A percentile compares a stretch with the other conserved stretches of the same genome.
Evolutionary conservation across 1,140 invertebrate genomes (phyloP).

Genomic region (Sycophila sp.): DNA sequence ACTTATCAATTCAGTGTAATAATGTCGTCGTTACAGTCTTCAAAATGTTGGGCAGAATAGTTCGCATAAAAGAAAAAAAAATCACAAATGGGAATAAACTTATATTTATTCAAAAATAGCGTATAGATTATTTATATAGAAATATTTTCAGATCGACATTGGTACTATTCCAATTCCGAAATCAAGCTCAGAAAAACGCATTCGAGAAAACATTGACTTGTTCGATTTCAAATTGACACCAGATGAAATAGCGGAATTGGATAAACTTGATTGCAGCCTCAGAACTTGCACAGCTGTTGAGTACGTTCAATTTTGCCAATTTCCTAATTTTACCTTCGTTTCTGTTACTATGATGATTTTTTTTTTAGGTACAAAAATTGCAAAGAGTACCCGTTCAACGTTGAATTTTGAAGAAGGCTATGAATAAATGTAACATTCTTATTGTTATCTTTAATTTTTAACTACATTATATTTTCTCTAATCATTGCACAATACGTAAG

Average conservation of each 20-base stretch:
- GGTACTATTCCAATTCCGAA: slow-evolving; percentile 75
- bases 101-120: no score
- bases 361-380: slow-evolving; percentile 61
- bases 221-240: slow-evolving; percentile 76
- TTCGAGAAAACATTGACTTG: slow-evolving; percentile 76
- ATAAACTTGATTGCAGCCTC: slow-evolving; percentile 70
- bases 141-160: slow-evolving; percentile 41
- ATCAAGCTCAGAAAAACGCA: slow-evolving; percentile 73
- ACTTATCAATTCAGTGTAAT: no score
- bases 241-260: slow-evolving; percentile 71
- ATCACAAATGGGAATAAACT: no score
- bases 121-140: no score
- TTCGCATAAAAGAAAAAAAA: no score
- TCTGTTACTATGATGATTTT: neutral
- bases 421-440: neutral
- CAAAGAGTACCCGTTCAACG: slow-evolving; percentile 72
- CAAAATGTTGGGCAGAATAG: no score
- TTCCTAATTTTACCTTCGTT: neutral
- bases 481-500: neutral
- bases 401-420: neutral
- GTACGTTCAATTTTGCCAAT: slow-evolving; percentile 48
- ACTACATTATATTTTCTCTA: neutral
- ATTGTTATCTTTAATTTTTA: no score
- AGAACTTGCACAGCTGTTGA: slow-evolving; percentile 66
- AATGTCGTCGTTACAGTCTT: no score